Evolutionary conservation across 1,140 invertebrate genomes (phyloP).

Genomic region (Rhyacophila brunnea): DNA sequence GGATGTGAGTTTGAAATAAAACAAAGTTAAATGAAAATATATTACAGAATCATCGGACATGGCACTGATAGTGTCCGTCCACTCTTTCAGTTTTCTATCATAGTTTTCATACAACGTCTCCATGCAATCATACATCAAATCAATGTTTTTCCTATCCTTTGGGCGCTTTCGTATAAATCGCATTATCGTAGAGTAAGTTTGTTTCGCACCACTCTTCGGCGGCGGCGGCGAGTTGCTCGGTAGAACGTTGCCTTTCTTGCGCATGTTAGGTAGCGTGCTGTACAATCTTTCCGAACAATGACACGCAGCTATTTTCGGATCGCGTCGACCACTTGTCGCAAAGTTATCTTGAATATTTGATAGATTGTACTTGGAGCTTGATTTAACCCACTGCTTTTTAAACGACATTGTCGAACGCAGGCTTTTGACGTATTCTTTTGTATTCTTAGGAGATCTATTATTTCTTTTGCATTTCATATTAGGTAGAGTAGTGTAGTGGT

Average conservation of each 20-base stretch:
- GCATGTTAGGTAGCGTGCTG: too few species aligned
- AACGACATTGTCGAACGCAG: conserved; percentile 46
- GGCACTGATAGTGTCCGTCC: conserved; percentile 49
- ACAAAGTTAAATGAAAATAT: conserved; percentile 7
- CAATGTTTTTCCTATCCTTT: too few species aligned
- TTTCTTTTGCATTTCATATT: conserved; percentile 10
- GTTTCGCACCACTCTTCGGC: background rate
- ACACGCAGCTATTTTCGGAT: background rate
- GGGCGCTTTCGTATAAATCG: too few species aligned
- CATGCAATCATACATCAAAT: conserved; percentile 43
- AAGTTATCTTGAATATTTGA: too few species aligned
- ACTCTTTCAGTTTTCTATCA: conserved; percentile 48
- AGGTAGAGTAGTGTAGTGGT: conserved; percentile 44
- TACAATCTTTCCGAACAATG: too few species aligned
- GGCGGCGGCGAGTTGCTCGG: too few species aligned
- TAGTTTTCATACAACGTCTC: conserved; percentile 51
- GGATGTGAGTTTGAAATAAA: background rate
- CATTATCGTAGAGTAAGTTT: background rate
- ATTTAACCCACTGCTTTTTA: conserved; percentile 13
- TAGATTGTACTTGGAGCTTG: background rate
- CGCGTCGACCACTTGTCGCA: background rate
- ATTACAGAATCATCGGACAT: conserved; percentile 31
- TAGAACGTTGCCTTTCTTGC: too few species aligned
- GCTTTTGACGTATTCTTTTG: conserved; percentile 43
- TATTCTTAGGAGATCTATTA: conserved; percentile 37